Evolutionary conservation across 2,888 invertebrate species (phyloP), one percentile per base, ranked within the genome.

Genomic region (Hermaeophaga mercurialis): DNA sequence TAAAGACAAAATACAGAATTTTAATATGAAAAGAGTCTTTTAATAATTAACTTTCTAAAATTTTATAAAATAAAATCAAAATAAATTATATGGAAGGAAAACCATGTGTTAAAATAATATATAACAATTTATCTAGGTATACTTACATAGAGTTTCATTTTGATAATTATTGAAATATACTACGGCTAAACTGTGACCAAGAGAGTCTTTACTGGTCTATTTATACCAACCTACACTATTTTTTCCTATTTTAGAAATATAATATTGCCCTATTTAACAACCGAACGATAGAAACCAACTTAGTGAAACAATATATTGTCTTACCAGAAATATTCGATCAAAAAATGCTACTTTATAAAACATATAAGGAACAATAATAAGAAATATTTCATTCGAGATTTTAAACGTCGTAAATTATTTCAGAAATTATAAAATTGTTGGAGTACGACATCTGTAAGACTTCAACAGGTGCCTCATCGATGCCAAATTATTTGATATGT

Each of bases 241-340:
- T 31, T 19, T 45, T 26, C 11, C 1, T 6, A 18, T 24, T 18
- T 31, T 9, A 31, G 31, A 31, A 31, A 31, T 31, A 31, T 31
- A 11, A 31, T 31, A 31, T 31, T 54, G 33, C 39, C 46, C 46
- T 39, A 31, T 41, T 54, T 39, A 54, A 12, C 33, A 54, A 54
- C 26, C 15, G 24, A 33, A 33, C 36, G 31, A 31, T 39, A 38
- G 7, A 46, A 54, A 46, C 26, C 39, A 44, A 22, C 45, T 15
- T 28, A 18, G 19, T 39, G 38, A 31, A 46, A 11, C 38, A 3
- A 18, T 1, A 28, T 19, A 54, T 54, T 12, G n/a, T 3, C 1
- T 54, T 54, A 46, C 54, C 12, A 39, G 31, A 31, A 31, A 31
- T n/a, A 14, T 18, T 19, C 2, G 7, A 26, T 11, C 12, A 12